Evolutionary conservation across 1,140 invertebrate species (phyloP).

Genomic region (Zaprionus davidi): DNA sequence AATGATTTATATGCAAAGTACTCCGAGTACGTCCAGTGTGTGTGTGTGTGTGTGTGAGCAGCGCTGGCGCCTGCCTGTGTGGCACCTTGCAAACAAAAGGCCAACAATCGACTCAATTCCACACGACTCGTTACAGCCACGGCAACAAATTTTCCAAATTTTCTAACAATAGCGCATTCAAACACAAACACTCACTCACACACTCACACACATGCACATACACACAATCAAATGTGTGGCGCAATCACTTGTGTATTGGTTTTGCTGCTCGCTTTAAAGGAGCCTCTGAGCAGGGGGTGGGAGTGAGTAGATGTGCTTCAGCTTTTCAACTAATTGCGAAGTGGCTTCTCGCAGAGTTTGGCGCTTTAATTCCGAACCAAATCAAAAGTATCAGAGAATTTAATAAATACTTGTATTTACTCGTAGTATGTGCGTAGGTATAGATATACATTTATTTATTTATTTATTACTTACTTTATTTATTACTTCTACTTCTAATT

Average conservation of each 20-base stretch:
- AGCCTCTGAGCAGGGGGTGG: neutral
- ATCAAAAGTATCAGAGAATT: no score
- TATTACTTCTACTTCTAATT: no score
- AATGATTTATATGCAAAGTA: conserved; percentile 80
- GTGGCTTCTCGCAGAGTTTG: no score
- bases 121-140: conserved; percentile 54
- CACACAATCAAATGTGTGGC: conserved; percentile 9
- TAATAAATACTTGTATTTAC: no score
- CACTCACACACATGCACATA: neutral
- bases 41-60: conserved; percentile 3
- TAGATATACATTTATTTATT: no score
- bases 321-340: no score
- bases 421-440: no score
- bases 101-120: conserved; percentile 68
- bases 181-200: conserved; percentile 23
- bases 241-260: conserved; percentile 48
- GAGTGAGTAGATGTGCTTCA: neutral
- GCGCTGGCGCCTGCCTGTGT: conserved; percentile 1
- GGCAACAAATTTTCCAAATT: conserved; percentile 74
- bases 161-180: conserved; percentile 63
- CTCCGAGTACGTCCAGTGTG: conserved; percentile 15
- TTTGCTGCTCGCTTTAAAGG: conserved; percentile 4
- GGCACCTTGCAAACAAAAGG: conserved; percentile 56
- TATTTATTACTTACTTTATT: no score
- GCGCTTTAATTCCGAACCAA: no score